Evolutionary conservation across 2,113 vertebrate species (phyloP), one percentile per base, ranked within the genome.

Genomic region (Regulus satrapa): DNA sequence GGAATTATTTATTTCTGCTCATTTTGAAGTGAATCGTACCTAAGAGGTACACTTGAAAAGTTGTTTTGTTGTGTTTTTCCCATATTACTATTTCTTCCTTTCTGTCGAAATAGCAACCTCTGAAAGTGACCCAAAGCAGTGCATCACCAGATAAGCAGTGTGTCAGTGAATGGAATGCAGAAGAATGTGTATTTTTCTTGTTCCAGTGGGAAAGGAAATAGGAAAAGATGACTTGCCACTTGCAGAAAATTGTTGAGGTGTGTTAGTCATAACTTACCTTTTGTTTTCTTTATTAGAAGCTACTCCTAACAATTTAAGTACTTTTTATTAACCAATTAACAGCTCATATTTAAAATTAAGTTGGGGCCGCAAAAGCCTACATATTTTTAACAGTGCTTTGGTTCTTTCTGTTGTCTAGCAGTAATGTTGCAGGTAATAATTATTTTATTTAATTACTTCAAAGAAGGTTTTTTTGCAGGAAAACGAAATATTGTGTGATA

Each of bases 1-100:
- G 82, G 77, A 94, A 92, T 97, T 97, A 92, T 95, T 98, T 98
- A 96, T 97, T 97, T 97, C 85, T 95, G 68, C 95, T 98, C 91
- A 77, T 97, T 98, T 97, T 93, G 79, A 91, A 88, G 92, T 40
- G 79, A 97, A 98, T 96, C 6, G 95, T 93, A 95, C 96, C 98
- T 97, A 45, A 88, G 97, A 97, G 97, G 95, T 97, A 51, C 86
- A 79, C 95, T 94, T 95, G 94, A 94, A 94, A 97, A 97, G 95
- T 95, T 95, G 93, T 34, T 97, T 97, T 92, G 94, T 95, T 90
- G 56, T 96, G 67, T 79, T 88, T 97, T 95, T 68, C 86, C 92
- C 80, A 34, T 91, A 93, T 96, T 96, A 83, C 85, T 93, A 9
- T 97, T 97, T 96, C 78, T 92, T 95, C 72, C 69, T 84, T 97